Evolutionary conservation across 2,888 invertebrate genomes (phyloP).

Genomic region (Andrena camellia): DNA sequence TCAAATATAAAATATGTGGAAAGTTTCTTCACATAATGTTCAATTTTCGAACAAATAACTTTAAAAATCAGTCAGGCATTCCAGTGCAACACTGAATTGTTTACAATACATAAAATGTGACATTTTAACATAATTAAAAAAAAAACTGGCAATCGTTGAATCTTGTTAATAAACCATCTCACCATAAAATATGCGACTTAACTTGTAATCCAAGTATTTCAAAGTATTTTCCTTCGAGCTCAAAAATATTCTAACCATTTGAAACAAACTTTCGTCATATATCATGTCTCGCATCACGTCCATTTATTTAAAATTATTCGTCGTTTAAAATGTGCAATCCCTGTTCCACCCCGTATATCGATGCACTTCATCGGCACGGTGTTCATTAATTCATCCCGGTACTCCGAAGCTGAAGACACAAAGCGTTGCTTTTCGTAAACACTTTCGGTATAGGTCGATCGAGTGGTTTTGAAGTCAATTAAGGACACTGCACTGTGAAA

Average conservation of each 20-base stretch:
- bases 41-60: no score
- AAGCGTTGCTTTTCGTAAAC: slow-evolving; percentile 13
- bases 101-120: no score
- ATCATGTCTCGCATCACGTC: background rate
- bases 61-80: no score
- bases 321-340: background rate
- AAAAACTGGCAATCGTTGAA: no score
- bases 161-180: no score
- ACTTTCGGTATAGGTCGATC: slow-evolving; percentile 10
- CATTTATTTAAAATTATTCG: background rate
- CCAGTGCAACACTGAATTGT: no score
- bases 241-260: no score
- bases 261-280: no score
- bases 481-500: background rate
- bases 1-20: background rate
- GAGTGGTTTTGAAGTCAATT: slow-evolving; percentile 22
- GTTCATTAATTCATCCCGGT: slow-evolving; percentile 12
- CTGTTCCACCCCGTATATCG: background rate
- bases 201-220: background rate
- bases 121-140: no score
- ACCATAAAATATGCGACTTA: background rate
- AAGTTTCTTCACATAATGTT: no score
- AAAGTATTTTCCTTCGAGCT: no score
- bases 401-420: background rate
- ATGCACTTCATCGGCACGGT: background rate